A percentile compares a stretch with the other conserved stretches of the same genome.
phyloP scores from a whole-genome alignment of 2,113 vertebrate genomes.

The Oreotrochilus melanogaster region DNA sequence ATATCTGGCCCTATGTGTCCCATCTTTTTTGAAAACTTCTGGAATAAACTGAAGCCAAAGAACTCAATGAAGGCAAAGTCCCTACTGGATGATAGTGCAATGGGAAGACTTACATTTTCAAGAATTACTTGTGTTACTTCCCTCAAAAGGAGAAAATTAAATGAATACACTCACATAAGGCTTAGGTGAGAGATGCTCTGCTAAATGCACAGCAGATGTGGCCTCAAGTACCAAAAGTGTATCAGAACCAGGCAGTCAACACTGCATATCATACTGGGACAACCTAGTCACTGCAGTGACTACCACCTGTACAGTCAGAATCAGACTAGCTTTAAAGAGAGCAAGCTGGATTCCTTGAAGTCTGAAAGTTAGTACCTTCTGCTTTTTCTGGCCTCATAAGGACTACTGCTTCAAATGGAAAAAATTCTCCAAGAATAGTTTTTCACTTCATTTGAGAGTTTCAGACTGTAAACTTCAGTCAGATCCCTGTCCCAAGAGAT shows the following conservation, averaged over 20 bases:
- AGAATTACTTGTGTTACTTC: not conserved
- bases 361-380: not conserved
- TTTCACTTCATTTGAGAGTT: not conserved
- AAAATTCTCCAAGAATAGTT: not conserved
- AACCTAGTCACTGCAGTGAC: not conserved
- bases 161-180: not conserved
- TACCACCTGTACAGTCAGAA: not conserved
- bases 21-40: not conserved
- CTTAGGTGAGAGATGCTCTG: not conserved
- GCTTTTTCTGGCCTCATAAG: not conserved
- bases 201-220: not conserved
- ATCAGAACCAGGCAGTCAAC: not conserved
- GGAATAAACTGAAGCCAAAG: not conserved
- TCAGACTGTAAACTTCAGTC: not conserved
- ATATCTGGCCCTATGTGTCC: not conserved
- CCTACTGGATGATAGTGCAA: not conserved
- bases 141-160: not conserved
- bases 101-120: not conserved
- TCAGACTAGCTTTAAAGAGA: not conserved
- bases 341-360: not conserved
- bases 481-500: not conserved
- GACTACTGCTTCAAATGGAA: not conserved
- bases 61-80: not conserved
- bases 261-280: not conserved
- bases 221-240: not conserved